These are phyloP conservation scores for Thripadectes ignobilis DNA, from an alignment of 2,797 vertebrate species.

Conservation along the genomic window DNA sequence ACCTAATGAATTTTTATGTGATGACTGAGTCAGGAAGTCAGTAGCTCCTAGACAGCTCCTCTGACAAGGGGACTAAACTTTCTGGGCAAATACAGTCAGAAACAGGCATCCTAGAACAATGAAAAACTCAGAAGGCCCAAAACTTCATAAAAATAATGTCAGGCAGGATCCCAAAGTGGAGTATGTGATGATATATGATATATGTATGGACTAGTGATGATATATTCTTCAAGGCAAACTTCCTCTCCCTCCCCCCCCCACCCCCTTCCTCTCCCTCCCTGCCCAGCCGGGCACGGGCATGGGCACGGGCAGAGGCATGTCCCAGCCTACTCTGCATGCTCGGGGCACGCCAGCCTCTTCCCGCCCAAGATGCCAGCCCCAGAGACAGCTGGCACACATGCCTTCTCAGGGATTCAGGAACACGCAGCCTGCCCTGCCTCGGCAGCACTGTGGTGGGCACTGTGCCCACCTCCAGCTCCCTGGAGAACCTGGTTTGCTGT, in stretches of 20 bases:
- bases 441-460: accelerated
- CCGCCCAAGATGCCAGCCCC: slow-evolving; percentile 17
- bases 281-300: neutral
- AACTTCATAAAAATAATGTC: neutral
- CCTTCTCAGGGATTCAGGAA: neutral
- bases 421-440: neutral
- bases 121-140: neutral
- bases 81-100: neutral
- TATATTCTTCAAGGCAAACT: neutral
- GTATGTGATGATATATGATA: neutral
- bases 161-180: neutral
- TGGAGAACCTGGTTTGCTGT: neutral
- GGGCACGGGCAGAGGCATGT: slow-evolving; percentile 17
- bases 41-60: neutral
- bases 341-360: slow-evolving; percentile 8
- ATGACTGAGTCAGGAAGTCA: neutral
- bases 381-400: neutral
- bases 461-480: slow-evolving; percentile 17
- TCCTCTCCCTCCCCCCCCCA: neutral
- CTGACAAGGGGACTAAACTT: neutral
- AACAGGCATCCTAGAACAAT: neutral
- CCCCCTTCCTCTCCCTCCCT: neutral
- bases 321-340: slow-evolving; percentile 28
- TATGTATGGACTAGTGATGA: neutral
- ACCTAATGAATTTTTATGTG: neutral